A percentile compares a stretch with the other conserved stretches of the same genome.
phyloP scores from a whole-genome alignment of 1,140 invertebrate genomes.

The Leptinotarsa undecemlineata region DNA sequence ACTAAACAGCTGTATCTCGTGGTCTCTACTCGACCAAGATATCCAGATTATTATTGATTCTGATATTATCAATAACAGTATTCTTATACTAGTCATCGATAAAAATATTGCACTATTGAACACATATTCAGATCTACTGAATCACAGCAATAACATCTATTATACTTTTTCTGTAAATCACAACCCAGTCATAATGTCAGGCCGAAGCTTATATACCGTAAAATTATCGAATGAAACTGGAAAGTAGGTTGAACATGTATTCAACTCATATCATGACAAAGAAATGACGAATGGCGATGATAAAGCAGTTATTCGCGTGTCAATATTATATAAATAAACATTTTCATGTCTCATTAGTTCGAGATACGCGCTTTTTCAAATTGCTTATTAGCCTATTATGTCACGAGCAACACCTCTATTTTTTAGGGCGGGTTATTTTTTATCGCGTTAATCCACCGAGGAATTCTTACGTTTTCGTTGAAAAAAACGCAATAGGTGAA shows the following conservation, averaged over 20 bases:
- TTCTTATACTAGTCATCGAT: too few species aligned
- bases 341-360: conserved; percentile 28
- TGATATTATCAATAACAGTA: too few species aligned
- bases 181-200: not conserved
- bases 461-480: not conserved
- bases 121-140: too few species aligned
- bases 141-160: too few species aligned
- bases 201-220: not conserved
- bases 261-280: conserved; percentile 12
- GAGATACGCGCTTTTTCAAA: conserved; percentile 28
- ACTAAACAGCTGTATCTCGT: too few species aligned
- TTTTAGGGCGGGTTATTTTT: conserved; percentile 9
- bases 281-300: conserved; percentile 9
- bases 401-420: conserved; percentile 24
- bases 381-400: conserved; percentile 28
- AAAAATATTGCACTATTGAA: too few species aligned
- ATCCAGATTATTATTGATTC: too few species aligned
- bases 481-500: not conserved
- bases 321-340: conserved; percentile 27
- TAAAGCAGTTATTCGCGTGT: conserved; percentile 23
- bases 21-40: too few species aligned
- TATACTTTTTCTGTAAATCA: not conserved
- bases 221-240: conserved; percentile 4
- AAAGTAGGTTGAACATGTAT: conserved; percentile 6
- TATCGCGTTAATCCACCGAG: conserved; percentile 9